These are phyloP conservation scores for Conops quadrifasciatus DNA, from an alignment of 2,888 invertebrate genomes.

Conservation along the genomic window DNA sequence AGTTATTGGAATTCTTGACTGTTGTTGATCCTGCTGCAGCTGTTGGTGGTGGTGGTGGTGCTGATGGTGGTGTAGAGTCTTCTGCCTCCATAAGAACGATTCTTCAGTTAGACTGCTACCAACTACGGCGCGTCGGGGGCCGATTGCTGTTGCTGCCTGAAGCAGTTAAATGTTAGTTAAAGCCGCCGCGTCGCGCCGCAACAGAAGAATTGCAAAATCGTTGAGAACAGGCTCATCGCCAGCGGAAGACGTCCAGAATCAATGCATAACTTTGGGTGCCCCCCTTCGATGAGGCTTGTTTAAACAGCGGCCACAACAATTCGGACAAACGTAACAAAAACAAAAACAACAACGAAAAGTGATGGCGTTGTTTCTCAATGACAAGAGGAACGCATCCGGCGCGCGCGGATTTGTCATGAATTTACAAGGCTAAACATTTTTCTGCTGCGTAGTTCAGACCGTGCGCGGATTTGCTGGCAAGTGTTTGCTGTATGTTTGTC, in stretches of 20 bases:
- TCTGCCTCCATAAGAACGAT: not conserved
- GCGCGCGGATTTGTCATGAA: conserved; percentile 33
- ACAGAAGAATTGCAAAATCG: conserved; percentile 22
- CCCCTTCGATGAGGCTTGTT: conserved; percentile 17
- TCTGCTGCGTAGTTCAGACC: no score
- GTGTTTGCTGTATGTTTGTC: no score
- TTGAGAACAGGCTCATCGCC: conserved; percentile 9
- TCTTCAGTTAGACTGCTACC: conserved; percentile 12
- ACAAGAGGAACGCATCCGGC: conserved; percentile 16
- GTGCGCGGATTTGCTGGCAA: not conserved
- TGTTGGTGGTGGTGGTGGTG: not conserved
- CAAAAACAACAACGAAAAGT: conserved; percentile 31
- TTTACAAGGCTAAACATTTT: conserved; percentile 35
- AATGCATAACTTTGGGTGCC: conserved; percentile 29
- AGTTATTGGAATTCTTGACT: conserved; percentile 26
- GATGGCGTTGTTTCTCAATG: conserved; percentile 13
- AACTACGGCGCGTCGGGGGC: conserved; percentile 21
- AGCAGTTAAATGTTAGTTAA: conserved; percentile 26
- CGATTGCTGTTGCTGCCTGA: conserved; percentile 13
- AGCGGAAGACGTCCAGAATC: conserved; percentile 30
- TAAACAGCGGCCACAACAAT: conserved; percentile 23
- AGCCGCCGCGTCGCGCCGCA: not conserved
- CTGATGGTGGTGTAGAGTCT: not conserved
- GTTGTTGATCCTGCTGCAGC: not conserved
- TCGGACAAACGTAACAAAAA: not conserved